These are phyloP conservation scores for Lanistes nyassanus DNA, from an alignment of 1,140 invertebrate genomes.

Conservation along the genomic window DNA sequence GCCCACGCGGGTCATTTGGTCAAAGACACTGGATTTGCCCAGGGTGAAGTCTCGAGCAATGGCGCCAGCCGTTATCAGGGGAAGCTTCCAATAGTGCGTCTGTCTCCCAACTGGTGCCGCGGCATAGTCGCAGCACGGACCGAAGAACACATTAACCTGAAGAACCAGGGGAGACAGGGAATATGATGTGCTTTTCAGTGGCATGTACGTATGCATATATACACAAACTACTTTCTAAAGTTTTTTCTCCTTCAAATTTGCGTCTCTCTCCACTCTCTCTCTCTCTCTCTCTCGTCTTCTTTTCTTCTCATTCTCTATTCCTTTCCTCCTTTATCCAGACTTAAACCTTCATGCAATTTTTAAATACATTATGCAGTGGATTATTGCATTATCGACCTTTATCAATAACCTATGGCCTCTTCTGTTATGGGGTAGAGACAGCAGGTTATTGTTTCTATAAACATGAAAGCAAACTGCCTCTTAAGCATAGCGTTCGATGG, in stretches of 20 bases:
- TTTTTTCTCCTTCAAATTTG: background rate
- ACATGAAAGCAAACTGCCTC: too few relatives aligned
- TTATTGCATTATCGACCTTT: too few relatives aligned
- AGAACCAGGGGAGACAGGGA: background rate
- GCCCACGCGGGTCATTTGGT: constrained; percentile 85
- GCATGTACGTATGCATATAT: too few relatives aligned
- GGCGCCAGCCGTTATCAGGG: constrained; percentile 85
- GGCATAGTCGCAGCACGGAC: constrained; percentile 90
- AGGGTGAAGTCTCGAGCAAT: constrained; percentile 81
- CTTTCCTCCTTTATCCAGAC: background rate
- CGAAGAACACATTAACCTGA: constrained; percentile 73
- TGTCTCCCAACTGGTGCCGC: constrained; percentile 90
- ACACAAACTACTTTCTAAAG: too few relatives aligned
- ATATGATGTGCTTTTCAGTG: background rate
- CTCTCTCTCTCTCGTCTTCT: background rate
- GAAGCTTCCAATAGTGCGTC: constrained; percentile 81
- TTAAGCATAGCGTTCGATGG: too few relatives aligned
- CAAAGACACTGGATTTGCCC: constrained; percentile 70
- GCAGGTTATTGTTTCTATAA: too few relatives aligned
- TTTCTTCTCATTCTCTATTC: background rate
- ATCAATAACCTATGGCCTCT: too few relatives aligned
- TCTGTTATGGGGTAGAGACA: too few relatives aligned
- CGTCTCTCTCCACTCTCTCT: background rate
- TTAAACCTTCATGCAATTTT: too few relatives aligned
- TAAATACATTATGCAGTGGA: too few relatives aligned